Conservation (phyloP, 2,888 invertebrate species). For the Camponotus fellah region DNA sequence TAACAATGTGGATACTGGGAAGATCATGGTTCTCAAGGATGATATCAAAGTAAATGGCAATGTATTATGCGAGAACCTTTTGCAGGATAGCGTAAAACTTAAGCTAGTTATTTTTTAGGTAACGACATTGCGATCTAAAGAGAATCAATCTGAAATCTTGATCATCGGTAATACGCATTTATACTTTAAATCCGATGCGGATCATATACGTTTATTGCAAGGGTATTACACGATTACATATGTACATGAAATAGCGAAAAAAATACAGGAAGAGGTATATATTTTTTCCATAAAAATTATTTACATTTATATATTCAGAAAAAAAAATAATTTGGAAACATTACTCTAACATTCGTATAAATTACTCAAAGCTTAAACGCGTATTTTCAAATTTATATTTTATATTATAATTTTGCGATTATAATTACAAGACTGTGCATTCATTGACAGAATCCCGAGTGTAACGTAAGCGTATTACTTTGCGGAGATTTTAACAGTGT, state of each 20-base stretch:
- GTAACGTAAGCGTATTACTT: slow-evolving; percentile 90
- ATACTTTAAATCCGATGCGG: slow-evolving; percentile 97
- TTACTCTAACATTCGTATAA: not conserved
- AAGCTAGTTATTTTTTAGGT: slow-evolving; percentile 88
- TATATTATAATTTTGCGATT: not conserved
- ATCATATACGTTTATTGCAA: slow-evolving; percentile 96
- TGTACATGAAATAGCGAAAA: slow-evolving; percentile 88
- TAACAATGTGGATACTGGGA: slow-evolving; percentile 71
- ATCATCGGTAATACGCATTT: slow-evolving; percentile 96
- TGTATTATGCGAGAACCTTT: slow-evolving; percentile 81
- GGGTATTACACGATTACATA: slow-evolving; percentile 91
- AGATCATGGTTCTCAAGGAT: slow-evolving; percentile 78
- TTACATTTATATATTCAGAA: not conserved
- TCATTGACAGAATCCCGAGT: slow-evolving; percentile 82
- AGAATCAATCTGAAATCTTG: slow-evolving; percentile 88
- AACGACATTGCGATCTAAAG: slow-evolving; percentile 88
- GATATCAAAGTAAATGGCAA: slow-evolving; percentile 79
- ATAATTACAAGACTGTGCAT: not conserved
- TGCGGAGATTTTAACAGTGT: slow-evolving; percentile 98
- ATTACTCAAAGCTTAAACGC: not conserved
- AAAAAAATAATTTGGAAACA: not conserved
- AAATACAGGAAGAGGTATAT: slow-evolving; percentile 83
- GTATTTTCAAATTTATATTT: not conserved
- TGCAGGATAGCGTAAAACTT: slow-evolving; percentile 79
- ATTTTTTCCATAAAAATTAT: slow-evolving; percentile 41